Evolutionary conservation across 1,140 invertebrate species (phyloP), one percentile per base, ranked within the genome.

Genomic region (Micrasema longulum): DNA sequence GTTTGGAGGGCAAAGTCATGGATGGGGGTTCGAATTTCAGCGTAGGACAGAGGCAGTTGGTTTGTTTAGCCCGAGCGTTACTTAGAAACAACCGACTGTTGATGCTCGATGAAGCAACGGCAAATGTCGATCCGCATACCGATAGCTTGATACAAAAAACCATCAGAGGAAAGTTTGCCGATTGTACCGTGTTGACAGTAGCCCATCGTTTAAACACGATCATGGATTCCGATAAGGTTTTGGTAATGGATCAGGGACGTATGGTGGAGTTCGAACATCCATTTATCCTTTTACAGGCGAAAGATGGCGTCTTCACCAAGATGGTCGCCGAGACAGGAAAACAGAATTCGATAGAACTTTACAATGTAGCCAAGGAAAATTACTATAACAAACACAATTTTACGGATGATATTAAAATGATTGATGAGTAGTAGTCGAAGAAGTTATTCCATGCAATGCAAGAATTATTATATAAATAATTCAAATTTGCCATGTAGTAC

Each of bases 21-120:
- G 90, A 91, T 78, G 86, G 87, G 18, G 91, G 91, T 0, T 78
- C 81, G 1, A 91, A 91, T 79, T 89, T 90, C 76, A 90, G 88
- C 77, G 88, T 92, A 10, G 92, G 92, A 0, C 90, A 94, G 80
- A 81, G 92, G 11, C 92, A 94, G 79, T 78, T 94, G 10, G 82
- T 94, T 9, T 94, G 92, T 78, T 79, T 94, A 1, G 92, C 91
- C 0, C 80, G 93, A 35, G 92, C 92, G 4, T 87, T 95, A 41
- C 80, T 93, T 1, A 80, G 88, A 60, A 87, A 89, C 66, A 90
- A 90, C 76, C 86, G 86, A 50, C 86, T 92, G 14, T 80, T 93
- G 0, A 81, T 93, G 5, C 80, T 93, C 47, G 92, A 93, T 79
- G 91, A 93, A 79, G 92, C 91, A 0, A 93, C 91, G 0, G 91